Conservation (phyloP, 2,113 vertebrate species). For the Donacobius atricapilla region DNA sequence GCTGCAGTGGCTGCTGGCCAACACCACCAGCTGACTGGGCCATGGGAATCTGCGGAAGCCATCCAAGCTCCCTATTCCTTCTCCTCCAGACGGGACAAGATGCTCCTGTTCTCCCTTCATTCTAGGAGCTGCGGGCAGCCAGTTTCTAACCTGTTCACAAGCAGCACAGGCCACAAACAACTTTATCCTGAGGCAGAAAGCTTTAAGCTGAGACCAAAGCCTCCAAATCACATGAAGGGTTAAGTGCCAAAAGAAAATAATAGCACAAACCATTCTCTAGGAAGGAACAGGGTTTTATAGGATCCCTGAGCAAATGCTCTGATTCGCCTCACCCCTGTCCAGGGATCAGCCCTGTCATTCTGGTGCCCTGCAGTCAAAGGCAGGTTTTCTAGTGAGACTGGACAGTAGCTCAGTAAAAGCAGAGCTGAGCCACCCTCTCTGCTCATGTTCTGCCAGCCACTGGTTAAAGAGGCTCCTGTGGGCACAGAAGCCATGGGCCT, state of each 20-base stretch:
- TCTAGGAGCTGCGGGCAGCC: background rate
- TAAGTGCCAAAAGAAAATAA: background rate
- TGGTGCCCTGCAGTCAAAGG: background rate
- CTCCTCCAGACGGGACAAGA: background rate
- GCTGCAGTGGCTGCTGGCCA: background rate
- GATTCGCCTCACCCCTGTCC: background rate
- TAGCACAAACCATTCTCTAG: fast-evolving
- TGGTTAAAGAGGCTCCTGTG: background rate
- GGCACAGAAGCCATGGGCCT: fast-evolving
- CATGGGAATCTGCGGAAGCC: background rate
- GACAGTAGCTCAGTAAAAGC: background rate
- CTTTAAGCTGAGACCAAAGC: background rate
- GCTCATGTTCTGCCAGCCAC: background rate
- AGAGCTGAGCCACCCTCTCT: background rate
- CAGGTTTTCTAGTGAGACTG: background rate
- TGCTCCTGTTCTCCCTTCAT: background rate
- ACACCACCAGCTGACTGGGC: background rate
- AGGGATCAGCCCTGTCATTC: background rate
- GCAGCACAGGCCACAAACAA: background rate
- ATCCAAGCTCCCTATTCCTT: background rate
- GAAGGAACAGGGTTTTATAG: background rate
- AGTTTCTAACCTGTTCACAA: background rate
- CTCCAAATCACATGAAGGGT: background rate
- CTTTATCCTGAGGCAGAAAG: background rate
- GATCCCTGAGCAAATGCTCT: background rate